Evolutionary conservation across 2,113 vertebrate genomes (phyloP).

Genomic region (Leucopsar rothschildi): DNA sequence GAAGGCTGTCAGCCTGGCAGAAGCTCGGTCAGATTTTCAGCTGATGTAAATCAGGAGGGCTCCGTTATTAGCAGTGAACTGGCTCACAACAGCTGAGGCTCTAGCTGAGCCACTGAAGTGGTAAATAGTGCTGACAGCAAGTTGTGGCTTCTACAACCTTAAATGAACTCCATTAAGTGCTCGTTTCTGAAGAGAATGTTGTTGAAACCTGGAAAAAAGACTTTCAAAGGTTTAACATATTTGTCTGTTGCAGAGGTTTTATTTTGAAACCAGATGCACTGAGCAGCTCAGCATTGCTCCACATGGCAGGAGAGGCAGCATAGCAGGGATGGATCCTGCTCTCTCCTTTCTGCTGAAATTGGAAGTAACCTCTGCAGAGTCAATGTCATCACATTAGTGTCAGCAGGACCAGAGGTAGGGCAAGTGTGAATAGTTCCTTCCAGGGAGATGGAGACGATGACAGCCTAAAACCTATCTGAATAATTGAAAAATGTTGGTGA

Average conservation of each 20-base stretch:
- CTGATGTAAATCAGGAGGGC: constrained; percentile 63
- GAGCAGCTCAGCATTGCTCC: background rate
- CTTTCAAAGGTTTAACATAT: constrained; percentile 63
- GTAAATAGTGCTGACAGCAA: constrained; percentile 66
- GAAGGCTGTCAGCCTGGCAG: constrained; percentile 61
- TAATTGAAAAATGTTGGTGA: constrained; percentile 43
- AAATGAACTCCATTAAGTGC: constrained; percentile 64
- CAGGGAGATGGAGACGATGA: constrained; percentile 9
- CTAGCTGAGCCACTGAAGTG: constrained; percentile 63
- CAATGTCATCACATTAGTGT: constrained; percentile 27
- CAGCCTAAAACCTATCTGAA: constrained; percentile 42
- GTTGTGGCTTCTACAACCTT: constrained; percentile 65
- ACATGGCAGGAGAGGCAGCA: background rate
- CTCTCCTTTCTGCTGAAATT: background rate
- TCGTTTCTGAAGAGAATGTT: constrained; percentile 61
- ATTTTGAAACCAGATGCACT: constrained; percentile 59
- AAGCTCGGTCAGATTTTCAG: constrained; percentile 52
- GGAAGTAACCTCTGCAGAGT: background rate
- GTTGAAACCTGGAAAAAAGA: constrained; percentile 65
- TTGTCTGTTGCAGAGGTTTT: constrained; percentile 51
- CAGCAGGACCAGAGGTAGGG: constrained; percentile 6
- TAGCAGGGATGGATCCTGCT: background rate
- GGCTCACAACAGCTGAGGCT: constrained; percentile 53
- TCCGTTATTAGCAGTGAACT: constrained; percentile 39
- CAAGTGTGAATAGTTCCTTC: background rate